A percentile compares a stretch with the other conserved stretches of the same genome.
phyloP scores from a whole-genome alignment of 2,113 vertebrate species.

The Monopterus albus region DNA sequence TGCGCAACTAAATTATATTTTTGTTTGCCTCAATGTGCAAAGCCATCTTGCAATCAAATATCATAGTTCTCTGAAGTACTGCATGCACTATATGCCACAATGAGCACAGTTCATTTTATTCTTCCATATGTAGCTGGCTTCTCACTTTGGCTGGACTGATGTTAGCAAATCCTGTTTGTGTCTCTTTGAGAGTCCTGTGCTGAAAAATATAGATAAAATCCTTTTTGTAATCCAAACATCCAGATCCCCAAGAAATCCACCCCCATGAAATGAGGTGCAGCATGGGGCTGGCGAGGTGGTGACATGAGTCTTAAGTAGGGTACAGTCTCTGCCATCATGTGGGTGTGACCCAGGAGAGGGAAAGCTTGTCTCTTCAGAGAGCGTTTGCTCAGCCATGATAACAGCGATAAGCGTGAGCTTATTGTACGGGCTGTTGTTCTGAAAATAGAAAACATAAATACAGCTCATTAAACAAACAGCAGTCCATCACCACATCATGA shows the following conservation, averaged over 20 bases:
- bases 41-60: conserved; percentile 52
- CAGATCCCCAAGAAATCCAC: conserved; percentile 12
- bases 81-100: conserved; percentile 8
- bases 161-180: conserved; percentile 31
- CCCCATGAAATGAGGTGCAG: conserved; percentile 13
- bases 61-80: conserved; percentile 32
- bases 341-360: conserved; percentile 20
- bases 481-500: background rate
- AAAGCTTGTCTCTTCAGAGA: conserved; percentile 24
- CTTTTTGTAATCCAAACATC: conserved; percentile 16
- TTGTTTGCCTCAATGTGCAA: conserved; percentile 61
- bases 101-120: conserved; percentile 40
- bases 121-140: conserved; percentile 29
- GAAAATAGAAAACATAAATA: conserved; percentile 27
- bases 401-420: conserved; percentile 22
- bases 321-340: conserved; percentile 18
- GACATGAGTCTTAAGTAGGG: conserved; percentile 13
- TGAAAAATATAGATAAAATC: background rate
- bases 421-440: conserved; percentile 32
- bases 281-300: background rate
- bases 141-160: conserved; percentile 15
- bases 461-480: background rate
- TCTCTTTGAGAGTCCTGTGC: background rate
- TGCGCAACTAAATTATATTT: conserved; percentile 64
- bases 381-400: conserved; percentile 38